Conservation (phyloP, 2,888 invertebrate species). For the Phlogophora meticulosa region DNA sequence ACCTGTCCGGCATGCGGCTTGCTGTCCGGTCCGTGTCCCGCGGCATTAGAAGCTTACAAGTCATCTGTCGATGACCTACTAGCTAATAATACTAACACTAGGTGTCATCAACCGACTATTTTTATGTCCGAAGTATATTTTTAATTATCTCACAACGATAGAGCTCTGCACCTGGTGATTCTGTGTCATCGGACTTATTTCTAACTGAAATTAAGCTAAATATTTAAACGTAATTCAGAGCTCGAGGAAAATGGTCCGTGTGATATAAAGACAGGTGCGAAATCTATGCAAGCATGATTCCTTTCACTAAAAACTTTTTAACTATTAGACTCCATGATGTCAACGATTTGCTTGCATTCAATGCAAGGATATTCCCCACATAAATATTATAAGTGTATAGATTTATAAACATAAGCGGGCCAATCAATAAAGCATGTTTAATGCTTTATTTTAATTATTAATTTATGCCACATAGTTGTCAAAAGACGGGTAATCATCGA, state of each 20-base stretch:
- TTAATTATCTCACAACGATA: constrained; percentile 25
- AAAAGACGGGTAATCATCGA: constrained; percentile 49
- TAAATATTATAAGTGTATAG: constrained; percentile 37
- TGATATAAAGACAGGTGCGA: background rate
- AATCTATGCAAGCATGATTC: background rate
- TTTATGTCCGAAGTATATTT: constrained; percentile 45
- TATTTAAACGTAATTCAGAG: background rate
- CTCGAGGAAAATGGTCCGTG: too few species aligned
- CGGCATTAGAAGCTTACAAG: constrained; percentile 56
- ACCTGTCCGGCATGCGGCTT: constrained; percentile 47
- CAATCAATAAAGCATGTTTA: constrained; percentile 44
- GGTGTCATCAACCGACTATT: constrained; percentile 63
- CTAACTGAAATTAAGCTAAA: background rate
- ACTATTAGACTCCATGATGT: background rate
- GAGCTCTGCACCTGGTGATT: constrained; percentile 29
- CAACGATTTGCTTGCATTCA: constrained; percentile 19
- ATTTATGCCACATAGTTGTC: constrained; percentile 54
- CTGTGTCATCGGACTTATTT: constrained; percentile 32
- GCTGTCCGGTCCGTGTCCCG: constrained; percentile 46
- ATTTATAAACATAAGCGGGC: constrained; percentile 31
- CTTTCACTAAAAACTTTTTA: background rate
- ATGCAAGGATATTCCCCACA: constrained; percentile 30
- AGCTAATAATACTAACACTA: constrained; percentile 55
- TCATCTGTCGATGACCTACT: constrained; percentile 61
- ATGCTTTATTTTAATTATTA: too few species aligned